Evolutionary conservation across 2,113 vertebrate species (phyloP).

Genomic region (Nibea albiflora): DNA sequence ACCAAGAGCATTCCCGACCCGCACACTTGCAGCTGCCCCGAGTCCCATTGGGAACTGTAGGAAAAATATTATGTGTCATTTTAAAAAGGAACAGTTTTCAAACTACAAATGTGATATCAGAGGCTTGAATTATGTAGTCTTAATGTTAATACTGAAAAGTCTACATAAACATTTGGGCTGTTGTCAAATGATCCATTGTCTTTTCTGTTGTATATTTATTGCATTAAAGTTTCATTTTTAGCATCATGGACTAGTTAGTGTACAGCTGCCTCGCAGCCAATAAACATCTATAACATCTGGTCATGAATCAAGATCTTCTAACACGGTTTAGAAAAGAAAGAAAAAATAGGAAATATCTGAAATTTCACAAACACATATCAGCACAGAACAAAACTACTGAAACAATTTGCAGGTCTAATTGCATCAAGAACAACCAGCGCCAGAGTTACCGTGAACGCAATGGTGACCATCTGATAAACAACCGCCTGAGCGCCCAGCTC

Average conservation of each 20-base stretch:
- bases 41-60: background rate
- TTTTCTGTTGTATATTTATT: too few species aligned
- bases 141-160: too few species aligned
- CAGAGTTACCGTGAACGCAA: background rate
- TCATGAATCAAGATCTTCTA: background rate
- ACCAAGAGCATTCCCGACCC: slow-evolving; percentile 5
- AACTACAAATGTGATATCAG: too few species aligned
- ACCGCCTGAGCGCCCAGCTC: slow-evolving; percentile 3
- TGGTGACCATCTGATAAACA: background rate
- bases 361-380: background rate
- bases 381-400: background rate
- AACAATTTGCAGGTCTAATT: background rate
- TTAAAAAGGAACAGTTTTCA: background rate
- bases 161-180: too few species aligned
- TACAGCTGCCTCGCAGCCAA: too few species aligned
- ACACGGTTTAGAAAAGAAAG: background rate
- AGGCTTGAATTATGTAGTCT: too few species aligned
- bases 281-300: too few species aligned
- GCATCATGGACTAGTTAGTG: too few species aligned
- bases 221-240: too few species aligned
- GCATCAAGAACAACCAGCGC: background rate
- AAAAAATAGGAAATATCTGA: background rate
- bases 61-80: background rate
- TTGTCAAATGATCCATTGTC: too few species aligned
- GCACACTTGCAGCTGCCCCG: background rate